Percentiles rank a stretch among this genome's conserved stretches.
Conservation (phyloP, 1,140 invertebrate genomes). For the Bicyclus anynana region DNA sequence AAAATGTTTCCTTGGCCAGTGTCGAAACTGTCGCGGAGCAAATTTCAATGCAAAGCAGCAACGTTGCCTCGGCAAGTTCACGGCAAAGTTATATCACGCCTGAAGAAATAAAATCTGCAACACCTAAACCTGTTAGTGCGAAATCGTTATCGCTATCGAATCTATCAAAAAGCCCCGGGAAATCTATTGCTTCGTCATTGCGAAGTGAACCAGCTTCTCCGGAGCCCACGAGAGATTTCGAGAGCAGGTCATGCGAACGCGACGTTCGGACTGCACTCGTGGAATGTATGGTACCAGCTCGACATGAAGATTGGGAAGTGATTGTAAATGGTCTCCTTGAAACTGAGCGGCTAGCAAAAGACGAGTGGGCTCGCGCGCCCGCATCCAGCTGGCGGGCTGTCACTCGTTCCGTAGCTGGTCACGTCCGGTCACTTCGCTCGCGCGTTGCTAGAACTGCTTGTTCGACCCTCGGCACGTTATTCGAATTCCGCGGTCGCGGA, state of each 20-base stretch:
- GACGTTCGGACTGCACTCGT: conserved; percentile 60
- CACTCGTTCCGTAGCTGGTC: conserved; percentile 83
- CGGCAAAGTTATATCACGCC: background rate
- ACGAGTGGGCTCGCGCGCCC: conserved; percentile 83
- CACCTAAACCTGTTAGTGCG: conserved; percentile 10
- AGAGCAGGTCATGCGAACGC: conserved; percentile 32
- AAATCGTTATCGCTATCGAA: conserved; percentile 21
- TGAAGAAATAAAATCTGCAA: background rate
- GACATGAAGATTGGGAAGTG: conserved; percentile 88
- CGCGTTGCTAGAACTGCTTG: conserved; percentile 93
- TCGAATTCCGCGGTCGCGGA: conserved; percentile 81
- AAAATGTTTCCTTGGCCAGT: conserved; percentile 25
- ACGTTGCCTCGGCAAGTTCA: background rate
- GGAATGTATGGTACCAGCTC: conserved; percentile 54
- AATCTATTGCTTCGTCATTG: conserved; percentile 29
- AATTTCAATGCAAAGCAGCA: conserved; percentile 7
- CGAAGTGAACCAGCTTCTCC: conserved; percentile 37
- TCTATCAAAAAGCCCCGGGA: conserved; percentile 17
- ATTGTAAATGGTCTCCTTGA: conserved; percentile 87
- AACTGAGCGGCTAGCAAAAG: conserved; percentile 84
- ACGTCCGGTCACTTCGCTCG: conserved; percentile 92
- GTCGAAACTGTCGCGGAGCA: conserved; percentile 9
- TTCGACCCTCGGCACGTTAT: conserved; percentile 86
- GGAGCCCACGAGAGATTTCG: conserved; percentile 21
- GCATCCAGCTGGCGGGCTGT: conserved; percentile 80